Base-by-base conservation (phyloP, 2,797 vertebrate species). In the Poeciliopsis gracilis region DNA sequence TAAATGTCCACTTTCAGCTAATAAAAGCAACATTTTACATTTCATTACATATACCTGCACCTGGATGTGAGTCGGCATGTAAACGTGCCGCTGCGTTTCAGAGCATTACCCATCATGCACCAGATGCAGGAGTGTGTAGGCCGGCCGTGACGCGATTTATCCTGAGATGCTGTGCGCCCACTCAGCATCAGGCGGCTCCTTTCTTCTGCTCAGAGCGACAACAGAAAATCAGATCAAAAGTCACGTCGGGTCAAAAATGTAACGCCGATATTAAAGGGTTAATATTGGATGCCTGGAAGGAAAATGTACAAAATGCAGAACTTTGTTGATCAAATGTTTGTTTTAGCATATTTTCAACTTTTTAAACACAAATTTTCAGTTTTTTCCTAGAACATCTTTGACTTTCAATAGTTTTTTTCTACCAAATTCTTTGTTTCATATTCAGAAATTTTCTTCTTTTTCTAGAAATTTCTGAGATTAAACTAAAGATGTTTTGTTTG, bases 81-180 rank as follows among this genome's bases (percentile, higher is more conserved):
- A 71, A 78, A 71, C 11, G 66, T 59, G 55, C 16, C 0, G 45
- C 78, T 67, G 81, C 72, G 38, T 46, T 73, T 66, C 33, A 76
- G 76, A 82, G 9, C n/a, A n/a, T 73, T 80, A 83, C 82, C 79
- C 79, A 82, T 84, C 79, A 86, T 87, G 80, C 84, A 90, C 72
- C 76, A 57, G 57, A 16, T 76, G 82, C 47, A 70, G 28, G 47
- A 85, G 77, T 70, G 83, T 73, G 89, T 87, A 57, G 89, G 84
- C 80, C 77, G 45, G 20, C 71, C 79, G 38, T 46, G 77, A 78
- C 83, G 75, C 84, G 47, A 66, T 82, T 82, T 73, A 75, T 84
- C 76, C 76, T 61, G 80, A 59, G 76, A 78, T 49, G 73, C 83
- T 70, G 67, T n/a, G 80, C 88, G 61, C 90, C 89, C 83, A 87